phyloP scores from a whole-genome alignment of 2,797 vertebrate species.

The Phataginus tetradactyla region DNA sequence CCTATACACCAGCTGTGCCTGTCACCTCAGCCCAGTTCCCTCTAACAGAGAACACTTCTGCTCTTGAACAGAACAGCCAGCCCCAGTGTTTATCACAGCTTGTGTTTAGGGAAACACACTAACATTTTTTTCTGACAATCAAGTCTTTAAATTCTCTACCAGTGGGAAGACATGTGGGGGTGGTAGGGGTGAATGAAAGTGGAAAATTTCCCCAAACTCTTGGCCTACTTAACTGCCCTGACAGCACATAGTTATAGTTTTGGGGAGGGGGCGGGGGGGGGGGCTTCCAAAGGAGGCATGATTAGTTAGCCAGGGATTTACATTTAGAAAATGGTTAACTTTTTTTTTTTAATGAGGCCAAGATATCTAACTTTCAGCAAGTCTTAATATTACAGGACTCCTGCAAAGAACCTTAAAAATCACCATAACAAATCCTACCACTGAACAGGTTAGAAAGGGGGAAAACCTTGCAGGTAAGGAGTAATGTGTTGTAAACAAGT shows the following conservation, averaged over 20 bases:
- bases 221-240: constrained; percentile 49
- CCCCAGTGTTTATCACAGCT: background rate
- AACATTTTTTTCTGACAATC: constrained; percentile 42
- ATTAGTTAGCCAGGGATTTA: background rate
- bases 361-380: constrained; percentile 30
- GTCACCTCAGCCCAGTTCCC: background rate
- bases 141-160: constrained; percentile 54
- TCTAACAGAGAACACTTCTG: background rate
- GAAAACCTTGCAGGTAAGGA: background rate
- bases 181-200: constrained; percentile 37
- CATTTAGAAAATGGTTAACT: constrained; percentile 55
- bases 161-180: constrained; percentile 45
- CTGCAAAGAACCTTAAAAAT: constrained; percentile 21
- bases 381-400: background rate
- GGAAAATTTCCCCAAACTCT: constrained; percentile 69
- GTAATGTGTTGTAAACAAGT: background rate
- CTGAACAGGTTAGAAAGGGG: background rate
- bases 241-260: background rate
- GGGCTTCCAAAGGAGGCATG: constrained; percentile 39
- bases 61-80: background rate
- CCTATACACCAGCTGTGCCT: background rate
- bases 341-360: background rate
- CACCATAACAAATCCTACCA: background rate
- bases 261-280: background rate
- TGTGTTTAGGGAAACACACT: constrained; percentile 52